Base-by-base conservation (phyloP, 2,797 vertebrate species). In the Rhynchotus rufescens region DNA sequence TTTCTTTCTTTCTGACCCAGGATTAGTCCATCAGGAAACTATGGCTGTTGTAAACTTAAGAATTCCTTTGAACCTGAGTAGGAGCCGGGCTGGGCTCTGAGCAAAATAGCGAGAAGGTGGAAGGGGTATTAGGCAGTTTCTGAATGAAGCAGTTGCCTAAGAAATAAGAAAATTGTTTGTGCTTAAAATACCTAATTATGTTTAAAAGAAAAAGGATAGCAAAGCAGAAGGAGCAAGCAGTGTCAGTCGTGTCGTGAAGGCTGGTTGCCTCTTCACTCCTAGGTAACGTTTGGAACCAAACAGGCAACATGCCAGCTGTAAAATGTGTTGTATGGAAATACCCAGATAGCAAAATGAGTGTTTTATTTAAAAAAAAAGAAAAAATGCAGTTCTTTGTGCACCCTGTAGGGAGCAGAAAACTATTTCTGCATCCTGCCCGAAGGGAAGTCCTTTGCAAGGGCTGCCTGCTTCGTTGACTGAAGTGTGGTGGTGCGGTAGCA, bases 371-470 rank as follows among this genome's bases (percentile, higher is more conserved):
- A 20, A 81, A 71, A 25, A 88, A 82, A 56, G 13, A 23, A 51
- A 66, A 17, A 84, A 21, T 74, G 92, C 84, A 91, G 61, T 93
- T 92, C 86, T 84, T 74, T 20, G 26, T 69, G 59, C 45, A 25
- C 45, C 90, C 94, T 94, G 76, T 74, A 92, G 90, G 66, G 79
- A 85, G 81, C 92, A 93, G 88, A 78, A 88, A 76, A 44, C 23
- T 91, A 60, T 93, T 89, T 93, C 65, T 67, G 7, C 82, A 54
- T 54, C 11, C 23, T 34, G 20, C 22, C 32, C 4, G 2, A 9
- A 44, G 28, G 13, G 54, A 61, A 38, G 34, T 59, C 5, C 47
- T 7, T 28, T 65, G 20, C 45, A 40, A 22, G 1, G 4, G 14
- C 62, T 44, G 32, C 65, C 32, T 86, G 14, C 34, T 66, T 65